These are phyloP conservation scores for Triplophysa yarkandensis DNA, from an alignment of 2,797 vertebrate species.

Conservation along the genomic window DNA sequence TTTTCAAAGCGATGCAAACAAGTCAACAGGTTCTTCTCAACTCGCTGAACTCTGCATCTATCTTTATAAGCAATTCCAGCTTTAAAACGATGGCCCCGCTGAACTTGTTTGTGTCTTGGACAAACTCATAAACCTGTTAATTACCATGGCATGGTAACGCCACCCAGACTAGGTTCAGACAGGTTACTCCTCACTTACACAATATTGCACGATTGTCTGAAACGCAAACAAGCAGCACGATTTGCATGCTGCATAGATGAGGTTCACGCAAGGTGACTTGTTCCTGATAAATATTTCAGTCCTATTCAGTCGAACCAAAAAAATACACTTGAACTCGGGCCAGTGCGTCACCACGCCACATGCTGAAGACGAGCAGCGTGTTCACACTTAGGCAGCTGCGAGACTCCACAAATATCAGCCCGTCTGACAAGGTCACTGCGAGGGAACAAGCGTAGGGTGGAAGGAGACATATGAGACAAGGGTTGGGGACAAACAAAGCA, in stretches of 20 bases:
- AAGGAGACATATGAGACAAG: conserved; percentile 10
- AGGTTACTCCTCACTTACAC: conserved; percentile 17
- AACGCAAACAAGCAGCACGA: neutral
- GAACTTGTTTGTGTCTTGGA: conserved; percentile 3
- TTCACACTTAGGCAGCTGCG: neutral
- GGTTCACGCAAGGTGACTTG: conserved; percentile 13
- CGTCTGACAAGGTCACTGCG: conserved; percentile 16
- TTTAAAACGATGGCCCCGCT: conserved; percentile 9
- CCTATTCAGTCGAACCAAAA: neutral
- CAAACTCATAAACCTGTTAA: neutral
- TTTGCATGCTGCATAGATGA: neutral
- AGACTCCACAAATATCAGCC: conserved; percentile 14
- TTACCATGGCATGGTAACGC: conserved; percentile 10
- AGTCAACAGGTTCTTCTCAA: neutral
- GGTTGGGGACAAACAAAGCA: neutral
- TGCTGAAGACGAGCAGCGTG: neutral
- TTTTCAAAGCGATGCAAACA: neutral
- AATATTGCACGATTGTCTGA: conserved; percentile 5
- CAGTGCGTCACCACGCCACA: neutral
- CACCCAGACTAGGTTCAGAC: conserved; percentile 16
- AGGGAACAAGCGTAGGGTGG: conserved; percentile 4
- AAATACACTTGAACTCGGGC: neutral
- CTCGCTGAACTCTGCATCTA: neutral
- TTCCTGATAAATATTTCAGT: conserved; percentile 7
- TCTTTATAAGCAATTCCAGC: neutral